These are phyloP conservation scores for Leucophora obtusa DNA, from an alignment of 2,888 invertebrate species.

Conservation along the genomic window DNA sequence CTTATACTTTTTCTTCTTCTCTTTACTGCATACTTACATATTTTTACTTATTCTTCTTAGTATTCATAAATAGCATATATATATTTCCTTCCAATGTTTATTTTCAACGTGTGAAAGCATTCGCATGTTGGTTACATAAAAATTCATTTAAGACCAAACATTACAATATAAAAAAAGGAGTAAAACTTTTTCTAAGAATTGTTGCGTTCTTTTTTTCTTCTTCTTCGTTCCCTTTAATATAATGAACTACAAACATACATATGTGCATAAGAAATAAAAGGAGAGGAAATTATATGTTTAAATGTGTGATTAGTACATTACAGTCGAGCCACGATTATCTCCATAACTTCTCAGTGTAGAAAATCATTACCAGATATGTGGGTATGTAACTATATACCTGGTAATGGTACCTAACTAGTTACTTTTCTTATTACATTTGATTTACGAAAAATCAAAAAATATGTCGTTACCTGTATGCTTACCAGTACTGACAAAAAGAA, in stretches of 20 bases:
- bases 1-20: not conserved
- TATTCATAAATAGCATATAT: conserved; percentile 40
- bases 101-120: conserved; percentile 52
- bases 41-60: conserved; percentile 7
- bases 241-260: not conserved
- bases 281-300: not conserved
- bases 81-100: conserved; percentile 10
- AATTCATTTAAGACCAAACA: conserved; percentile 50
- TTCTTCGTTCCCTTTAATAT: not conserved
- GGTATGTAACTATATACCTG: too few species aligned
- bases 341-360: too few species aligned
- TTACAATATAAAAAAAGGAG: not conserved
- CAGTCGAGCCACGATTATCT: too few species aligned
- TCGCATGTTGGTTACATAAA: conserved; percentile 51
- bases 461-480: too few species aligned
- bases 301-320: not conserved
- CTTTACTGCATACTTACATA: not conserved
- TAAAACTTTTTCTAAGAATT: conserved; percentile 20
- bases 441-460: too few species aligned
- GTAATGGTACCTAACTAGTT: too few species aligned
- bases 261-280: not conserved
- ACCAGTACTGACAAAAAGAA: too few species aligned
- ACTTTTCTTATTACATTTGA: too few species aligned
- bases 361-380: too few species aligned
- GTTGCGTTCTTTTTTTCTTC: not conserved